A percentile compares a stretch with the other conserved stretches of the same genome.
These are phyloP conservation scores for Bolinopsis microptera DNA, from an alignment of 37 sponge, comb jelly and placozoan species.

Conservation along the genomic window DNA sequence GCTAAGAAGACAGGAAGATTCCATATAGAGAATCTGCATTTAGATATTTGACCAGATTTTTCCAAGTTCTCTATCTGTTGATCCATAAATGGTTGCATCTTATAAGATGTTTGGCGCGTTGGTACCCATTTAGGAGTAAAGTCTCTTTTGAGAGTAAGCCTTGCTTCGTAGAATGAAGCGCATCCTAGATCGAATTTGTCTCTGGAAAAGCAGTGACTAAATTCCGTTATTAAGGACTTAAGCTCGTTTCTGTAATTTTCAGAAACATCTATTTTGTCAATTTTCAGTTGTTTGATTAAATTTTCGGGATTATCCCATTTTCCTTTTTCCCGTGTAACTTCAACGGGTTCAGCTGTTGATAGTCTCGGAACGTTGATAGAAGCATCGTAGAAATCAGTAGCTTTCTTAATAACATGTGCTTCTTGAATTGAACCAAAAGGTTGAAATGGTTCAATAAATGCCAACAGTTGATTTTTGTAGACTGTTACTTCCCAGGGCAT, in stretches of 20 bases:
- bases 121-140: constrained; percentile 44
- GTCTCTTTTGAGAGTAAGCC: constrained; percentile 13
- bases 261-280: constrained; percentile 17
- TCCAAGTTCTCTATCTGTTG: constrained; percentile 36
- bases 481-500: neutral
- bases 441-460: constrained; percentile 30
- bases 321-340: constrained; percentile 61
- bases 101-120: neutral
- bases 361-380: constrained; percentile 3
- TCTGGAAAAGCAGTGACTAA: constrained; percentile 54
- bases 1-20: neutral
- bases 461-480: constrained; percentile 18
- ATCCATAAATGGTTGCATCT: constrained; percentile 38
- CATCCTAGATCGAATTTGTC: constrained; percentile 24
- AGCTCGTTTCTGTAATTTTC: neutral
- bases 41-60: constrained; percentile 11
- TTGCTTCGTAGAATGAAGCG: constrained; percentile 45
- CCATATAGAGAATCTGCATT: constrained; percentile 18
- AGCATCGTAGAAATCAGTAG: neutral
- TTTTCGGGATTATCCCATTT: constrained; percentile 46
- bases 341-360: constrained; percentile 32
- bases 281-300: neutral
- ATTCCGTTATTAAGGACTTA: constrained; percentile 41
- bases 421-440: neutral
- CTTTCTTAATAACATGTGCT: neutral